These are phyloP conservation scores for Choloepus didactylus DNA, from an alignment of 2,797 vertebrate genomes.

Conservation along the genomic window DNA sequence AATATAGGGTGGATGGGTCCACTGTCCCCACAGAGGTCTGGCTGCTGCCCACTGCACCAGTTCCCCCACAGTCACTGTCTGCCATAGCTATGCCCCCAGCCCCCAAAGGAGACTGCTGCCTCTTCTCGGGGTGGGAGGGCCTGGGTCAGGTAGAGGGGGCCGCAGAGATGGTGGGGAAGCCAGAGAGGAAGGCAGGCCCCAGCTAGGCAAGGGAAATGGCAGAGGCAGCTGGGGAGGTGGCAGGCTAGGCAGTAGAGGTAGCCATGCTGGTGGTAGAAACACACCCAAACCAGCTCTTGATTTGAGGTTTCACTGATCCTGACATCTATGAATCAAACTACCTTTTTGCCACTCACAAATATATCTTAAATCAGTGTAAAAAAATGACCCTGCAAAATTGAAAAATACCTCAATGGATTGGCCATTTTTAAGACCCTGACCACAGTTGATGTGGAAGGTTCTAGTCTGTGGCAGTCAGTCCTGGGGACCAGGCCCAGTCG, in stretches of 20 bases:
- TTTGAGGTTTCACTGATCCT: too few species aligned
- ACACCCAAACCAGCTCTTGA: too few species aligned
- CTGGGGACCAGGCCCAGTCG: too few species aligned
- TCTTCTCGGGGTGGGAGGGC: neutral
- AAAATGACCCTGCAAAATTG: too few species aligned
- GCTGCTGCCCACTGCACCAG: conserved; percentile 60
- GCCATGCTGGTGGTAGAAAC: accelerated
- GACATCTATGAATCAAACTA: too few species aligned
- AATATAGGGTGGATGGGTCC: conserved; percentile 86
- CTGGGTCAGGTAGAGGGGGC: neutral
- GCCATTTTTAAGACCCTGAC: too few species aligned
- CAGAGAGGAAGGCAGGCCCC: neutral
- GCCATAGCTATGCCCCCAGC: conserved; percentile 58
- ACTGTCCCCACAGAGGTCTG: conserved; percentile 67
- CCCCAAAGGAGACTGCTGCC: neutral
- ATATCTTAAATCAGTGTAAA: too few species aligned
- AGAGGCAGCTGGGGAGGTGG: accelerated
- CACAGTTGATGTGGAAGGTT: too few species aligned
- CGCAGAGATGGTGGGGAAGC: neutral
- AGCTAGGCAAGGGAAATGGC: neutral
- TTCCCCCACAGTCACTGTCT: conserved; percentile 66
- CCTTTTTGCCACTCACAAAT: too few species aligned
- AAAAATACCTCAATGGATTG: too few species aligned
- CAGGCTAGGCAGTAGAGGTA: accelerated
- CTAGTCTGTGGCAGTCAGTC: too few species aligned